Conservation (phyloP, 1,140 invertebrate species). For the Drosophila erecta region DNA sequence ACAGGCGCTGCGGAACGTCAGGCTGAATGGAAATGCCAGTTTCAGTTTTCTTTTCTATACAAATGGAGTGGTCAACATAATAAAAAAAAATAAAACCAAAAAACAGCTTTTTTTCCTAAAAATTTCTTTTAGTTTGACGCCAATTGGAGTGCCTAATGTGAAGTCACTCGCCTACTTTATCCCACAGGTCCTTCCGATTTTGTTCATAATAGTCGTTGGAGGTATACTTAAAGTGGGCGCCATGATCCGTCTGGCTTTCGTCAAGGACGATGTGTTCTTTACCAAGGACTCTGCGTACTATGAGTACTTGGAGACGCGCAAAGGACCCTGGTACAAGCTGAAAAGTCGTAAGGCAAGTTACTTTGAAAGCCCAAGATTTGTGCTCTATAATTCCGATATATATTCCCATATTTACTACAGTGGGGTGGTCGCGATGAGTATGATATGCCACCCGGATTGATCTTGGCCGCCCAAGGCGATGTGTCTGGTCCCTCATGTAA, state of each 20-base stretch:
- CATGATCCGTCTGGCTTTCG: neutral
- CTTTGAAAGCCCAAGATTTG: too few species aligned
- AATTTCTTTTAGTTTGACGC: neutral
- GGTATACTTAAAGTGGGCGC: neutral
- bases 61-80: neutral
- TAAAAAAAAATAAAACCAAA: neutral
- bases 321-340: neutral
- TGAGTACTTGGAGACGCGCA: constrained; percentile 12
- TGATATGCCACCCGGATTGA: constrained; percentile 27
- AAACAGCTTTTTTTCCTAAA: too few species aligned
- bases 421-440: constrained; percentile 36
- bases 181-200: constrained; percentile 7
- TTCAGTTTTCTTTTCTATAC: neutral
- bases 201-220: neutral
- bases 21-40: neutral
- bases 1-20: neutral
- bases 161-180: too few species aligned
- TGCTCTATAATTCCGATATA: neutral
- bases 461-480: constrained; percentile 39
- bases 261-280: constrained; percentile 12
- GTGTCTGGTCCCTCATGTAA: constrained; percentile 35
- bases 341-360: constrained; percentile 3
- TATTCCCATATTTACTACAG: neutral
- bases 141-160: too few species aligned
- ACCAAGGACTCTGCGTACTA: constrained; percentile 3